phyloP scores from a whole-genome alignment of 2,797 vertebrate genomes.

The Valencia hispanica region DNA sequence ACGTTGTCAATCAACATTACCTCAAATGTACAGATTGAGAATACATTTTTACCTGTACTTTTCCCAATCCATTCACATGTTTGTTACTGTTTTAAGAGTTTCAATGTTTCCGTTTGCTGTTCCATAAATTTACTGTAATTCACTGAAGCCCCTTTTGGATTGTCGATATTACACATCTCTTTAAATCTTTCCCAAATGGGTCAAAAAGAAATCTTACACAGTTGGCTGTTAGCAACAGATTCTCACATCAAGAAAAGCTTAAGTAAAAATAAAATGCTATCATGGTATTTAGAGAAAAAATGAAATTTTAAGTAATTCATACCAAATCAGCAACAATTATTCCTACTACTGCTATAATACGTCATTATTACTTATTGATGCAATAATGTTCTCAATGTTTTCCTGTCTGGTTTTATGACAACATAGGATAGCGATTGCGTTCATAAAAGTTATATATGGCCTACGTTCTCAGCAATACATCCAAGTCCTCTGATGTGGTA shows the following conservation, averaged over 20 bases:
- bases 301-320: not conserved
- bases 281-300: not conserved
- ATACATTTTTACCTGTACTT: slow-evolving; percentile 19
- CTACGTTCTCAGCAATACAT: not conserved
- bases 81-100: not conserved
- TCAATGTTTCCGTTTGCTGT: slow-evolving; percentile 11
- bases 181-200: not conserved
- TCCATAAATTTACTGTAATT: not conserved
- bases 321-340: not conserved
- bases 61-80: not conserved
- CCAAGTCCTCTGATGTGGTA: not conserved
- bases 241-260: not conserved
- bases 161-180: not conserved
- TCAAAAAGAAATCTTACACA: not conserved
- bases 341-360: not conserved
- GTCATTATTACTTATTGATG: not conserved
- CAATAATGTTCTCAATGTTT: not conserved
- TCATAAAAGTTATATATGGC: not conserved
- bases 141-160: not conserved
- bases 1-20: slow-evolving; percentile 5
- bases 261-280: not conserved
- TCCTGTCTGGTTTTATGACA: not conserved
- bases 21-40: not conserved
- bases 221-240: not conserved
- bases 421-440: not conserved